Evolutionary conservation across 92 coral and sea anemone genomes (phyloP).

Genomic region (Galaxea fascicularis): DNA sequence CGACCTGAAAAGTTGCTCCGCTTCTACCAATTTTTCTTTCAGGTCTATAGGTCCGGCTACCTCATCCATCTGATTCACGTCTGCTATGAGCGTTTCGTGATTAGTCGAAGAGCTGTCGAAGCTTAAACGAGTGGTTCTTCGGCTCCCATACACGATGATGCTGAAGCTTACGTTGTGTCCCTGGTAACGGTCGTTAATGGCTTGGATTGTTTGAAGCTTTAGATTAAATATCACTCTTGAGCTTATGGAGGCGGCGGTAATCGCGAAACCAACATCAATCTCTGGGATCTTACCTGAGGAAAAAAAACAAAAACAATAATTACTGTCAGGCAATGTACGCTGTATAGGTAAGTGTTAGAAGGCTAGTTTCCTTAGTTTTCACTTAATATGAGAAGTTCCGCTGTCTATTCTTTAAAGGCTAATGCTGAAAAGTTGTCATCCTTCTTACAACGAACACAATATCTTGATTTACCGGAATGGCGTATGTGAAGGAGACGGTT

Average conservation of each 20-base stretch:
- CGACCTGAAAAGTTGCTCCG: slow-evolving; percentile 54
- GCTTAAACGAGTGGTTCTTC: slow-evolving; percentile 29
- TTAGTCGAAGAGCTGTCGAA: slow-evolving; percentile 40
- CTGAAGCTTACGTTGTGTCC: slow-evolving; percentile 65
- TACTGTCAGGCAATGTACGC: too few relatives aligned
- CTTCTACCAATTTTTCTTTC: slow-evolving; percentile 40
- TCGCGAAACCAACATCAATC: slow-evolving; percentile 81
- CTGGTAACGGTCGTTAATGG: slow-evolving; percentile 68
- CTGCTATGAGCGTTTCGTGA: slow-evolving; percentile 35
- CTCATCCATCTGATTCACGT: slow-evolving; percentile 37
- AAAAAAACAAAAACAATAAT: too few relatives aligned
- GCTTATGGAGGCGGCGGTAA: slow-evolving; percentile 63
- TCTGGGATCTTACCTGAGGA: slow-evolving; percentile 49
- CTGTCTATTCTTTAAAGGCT: too few relatives aligned
- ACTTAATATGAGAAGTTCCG: too few relatives aligned
- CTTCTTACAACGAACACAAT: too few relatives aligned
- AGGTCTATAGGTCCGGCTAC: slow-evolving; percentile 47
- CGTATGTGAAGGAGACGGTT: too few relatives aligned
- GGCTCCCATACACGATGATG: slow-evolving; percentile 68
- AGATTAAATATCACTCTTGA: slow-evolving; percentile 57
- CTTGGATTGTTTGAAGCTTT: slow-evolving; percentile 52
- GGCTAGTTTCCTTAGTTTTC: too few relatives aligned
- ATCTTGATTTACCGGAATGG: too few relatives aligned
- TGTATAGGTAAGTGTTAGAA: too few relatives aligned
- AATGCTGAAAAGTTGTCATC: too few relatives aligned